These are phyloP conservation scores for Coelopa pilipes DNA, from an alignment of 2,888 invertebrate species.

Conservation along the genomic window DNA sequence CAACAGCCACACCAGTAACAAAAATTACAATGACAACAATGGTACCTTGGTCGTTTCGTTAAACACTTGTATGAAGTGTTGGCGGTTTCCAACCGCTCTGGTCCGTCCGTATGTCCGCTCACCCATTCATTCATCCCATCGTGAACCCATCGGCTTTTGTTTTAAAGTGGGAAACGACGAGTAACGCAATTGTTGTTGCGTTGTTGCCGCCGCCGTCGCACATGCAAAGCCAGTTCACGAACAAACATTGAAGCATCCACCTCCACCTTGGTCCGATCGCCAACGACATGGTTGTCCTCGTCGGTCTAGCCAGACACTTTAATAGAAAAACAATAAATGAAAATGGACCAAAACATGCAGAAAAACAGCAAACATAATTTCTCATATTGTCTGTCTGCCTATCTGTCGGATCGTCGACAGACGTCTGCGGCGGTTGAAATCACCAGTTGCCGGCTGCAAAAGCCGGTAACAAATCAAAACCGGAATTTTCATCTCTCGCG, in stretches of 20 bases:
- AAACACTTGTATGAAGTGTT: constrained; percentile 35
- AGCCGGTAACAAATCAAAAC: constrained; percentile 37
- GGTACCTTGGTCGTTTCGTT: constrained; percentile 31
- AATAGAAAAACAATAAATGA: constrained; percentile 5
- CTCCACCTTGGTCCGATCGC: neutral
- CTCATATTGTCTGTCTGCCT: constrained; percentile 15
- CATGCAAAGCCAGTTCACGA: constrained; percentile 11
- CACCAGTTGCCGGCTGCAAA: constrained; percentile 30
- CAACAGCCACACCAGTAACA: neutral
- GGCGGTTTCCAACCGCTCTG: constrained; percentile 13
- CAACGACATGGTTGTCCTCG: neutral
- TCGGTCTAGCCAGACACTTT: constrained; percentile 14
- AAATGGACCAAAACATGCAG: neutral
- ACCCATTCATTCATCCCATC: constrained; percentile 23
- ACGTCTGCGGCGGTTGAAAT: constrained; percentile 18
- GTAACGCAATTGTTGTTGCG: too few relatives aligned
- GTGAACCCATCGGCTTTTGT: constrained; percentile 21
- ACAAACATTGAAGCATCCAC: neutral
- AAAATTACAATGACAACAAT: constrained; percentile 1
- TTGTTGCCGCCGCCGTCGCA: neutral
- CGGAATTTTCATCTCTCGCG: constrained; percentile 24
- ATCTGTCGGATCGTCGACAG: constrained; percentile 1
- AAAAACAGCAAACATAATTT: constrained; percentile 30
- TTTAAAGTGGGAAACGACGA: constrained; percentile 29
- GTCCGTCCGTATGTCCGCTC: neutral